A percentile compares a stretch with the other conserved stretches of the same genome.
phyloP scores from a whole-genome alignment of 2,113 vertebrate genomes.

The Nyctereutes procyonoides region DNA sequence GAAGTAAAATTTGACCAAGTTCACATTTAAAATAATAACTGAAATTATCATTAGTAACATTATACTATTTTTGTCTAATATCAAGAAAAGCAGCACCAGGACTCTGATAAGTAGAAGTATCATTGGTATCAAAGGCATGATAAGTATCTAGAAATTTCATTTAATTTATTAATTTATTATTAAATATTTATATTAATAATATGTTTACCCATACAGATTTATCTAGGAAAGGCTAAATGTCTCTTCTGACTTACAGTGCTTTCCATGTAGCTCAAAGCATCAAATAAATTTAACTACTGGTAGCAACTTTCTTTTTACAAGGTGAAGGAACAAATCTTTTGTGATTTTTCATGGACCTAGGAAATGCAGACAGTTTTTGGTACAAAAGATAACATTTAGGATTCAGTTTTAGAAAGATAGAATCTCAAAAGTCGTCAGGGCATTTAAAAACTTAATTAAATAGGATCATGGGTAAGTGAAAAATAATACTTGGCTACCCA shows the following conservation, averaged over 20 bases:
- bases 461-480: neutral
- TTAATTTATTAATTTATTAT: neutral
- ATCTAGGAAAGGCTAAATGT: neutral
- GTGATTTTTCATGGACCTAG: neutral
- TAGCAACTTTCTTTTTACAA: constrained; percentile 18
- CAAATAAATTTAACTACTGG: neutral
- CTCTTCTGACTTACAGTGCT: constrained; percentile 7
- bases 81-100: neutral
- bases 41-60: neutral
- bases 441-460: constrained; percentile 15
- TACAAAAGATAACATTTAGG: constrained; percentile 33
- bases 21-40: constrained; percentile 17
- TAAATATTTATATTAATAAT: constrained; percentile 20
- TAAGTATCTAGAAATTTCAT: constrained; percentile 18
- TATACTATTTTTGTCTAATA: neutral
- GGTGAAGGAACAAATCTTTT: constrained; percentile 35
- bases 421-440: constrained; percentile 41
- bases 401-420: neutral
- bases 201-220: neutral
- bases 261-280: neutral
- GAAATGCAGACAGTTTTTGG: constrained; percentile 9
- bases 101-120: constrained; percentile 19
- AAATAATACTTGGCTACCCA: constrained; percentile 18
- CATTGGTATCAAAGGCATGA: neutral
- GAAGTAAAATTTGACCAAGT: constrained; percentile 22